Evolutionary conservation across 2,797 vertebrate genomes (phyloP), one percentile per base, ranked within the genome.

Genomic region (Allobates femoralis): DNA sequence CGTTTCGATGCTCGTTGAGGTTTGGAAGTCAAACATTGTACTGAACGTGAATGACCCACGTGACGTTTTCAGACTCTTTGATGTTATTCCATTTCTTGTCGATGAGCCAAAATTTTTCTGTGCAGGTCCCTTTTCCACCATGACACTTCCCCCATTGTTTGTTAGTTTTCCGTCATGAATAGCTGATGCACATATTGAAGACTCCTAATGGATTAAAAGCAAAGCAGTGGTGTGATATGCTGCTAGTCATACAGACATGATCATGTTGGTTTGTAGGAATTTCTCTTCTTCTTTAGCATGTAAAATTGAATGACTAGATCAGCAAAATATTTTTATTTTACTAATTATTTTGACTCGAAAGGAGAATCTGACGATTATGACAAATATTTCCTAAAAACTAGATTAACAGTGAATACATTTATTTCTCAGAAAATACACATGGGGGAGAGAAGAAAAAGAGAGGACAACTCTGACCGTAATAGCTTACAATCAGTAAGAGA

Each of bases 141-240:
- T 26, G 8, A 19, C 50, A 34, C 16, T 73, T 28, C 80, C 80
- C 32, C 80, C 80, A 0, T 7, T 56, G 19, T 18, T 37, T 19
- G 3, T 3, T 55, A 82, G 37, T 71, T 34, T 55, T 2, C 66
- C 66, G 21, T 16, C 28, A 34, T 82, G 64, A 8, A 82, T 71
- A 14, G 80, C 80, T 69, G 80, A 28, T 37, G 37, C n/a, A 71
- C 80, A 82, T 34, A 84, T 23, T 5, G 82, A 75, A 60, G 69
- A 75, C 10, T 50, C 10, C 82, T 82, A 55, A 23, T 62, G 78
- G 34, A 62, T 5, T 4, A 62, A n/a, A 64, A 60, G 5, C 5
- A 18, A 66, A 15, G 28, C 15, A 66, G 30, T 30, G 7, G 28
- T 26, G n/a, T 11, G 11, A 62, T 62, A 28, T 26, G 14, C 60